Percentiles rank a stretch among this genome's conserved stretches.
phyloP scores from a whole-genome alignment of 2,113 vertebrate genomes.

The Cephalopterus ornatus region DNA sequence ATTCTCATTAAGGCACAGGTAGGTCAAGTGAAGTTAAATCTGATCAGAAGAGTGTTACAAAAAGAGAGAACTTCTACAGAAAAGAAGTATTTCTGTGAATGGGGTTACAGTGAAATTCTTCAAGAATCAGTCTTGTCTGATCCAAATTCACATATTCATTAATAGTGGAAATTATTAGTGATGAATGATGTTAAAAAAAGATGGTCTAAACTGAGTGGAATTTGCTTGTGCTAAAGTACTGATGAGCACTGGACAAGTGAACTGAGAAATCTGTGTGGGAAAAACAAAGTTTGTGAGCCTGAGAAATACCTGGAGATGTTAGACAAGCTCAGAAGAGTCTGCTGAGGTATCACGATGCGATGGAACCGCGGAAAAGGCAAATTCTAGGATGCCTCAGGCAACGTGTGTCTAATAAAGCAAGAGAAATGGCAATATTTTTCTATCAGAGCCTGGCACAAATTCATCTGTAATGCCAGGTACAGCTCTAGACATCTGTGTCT shows the following conservation, averaged over 20 bases:
- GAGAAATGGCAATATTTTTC: slow-evolving; percentile 20
- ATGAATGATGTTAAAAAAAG: neutral
- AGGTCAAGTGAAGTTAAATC: neutral
- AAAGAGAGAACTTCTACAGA: neutral
- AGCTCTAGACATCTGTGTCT: neutral
- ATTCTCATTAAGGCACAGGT: neutral
- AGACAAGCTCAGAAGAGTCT: neutral
- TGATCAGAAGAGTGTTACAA: neutral
- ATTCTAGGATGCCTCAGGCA: neutral
- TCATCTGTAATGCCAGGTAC: neutral
- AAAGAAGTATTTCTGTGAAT: neutral
- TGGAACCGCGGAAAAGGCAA: neutral
- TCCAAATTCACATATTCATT: neutral
- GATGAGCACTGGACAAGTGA: neutral
- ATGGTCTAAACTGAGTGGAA: neutral
- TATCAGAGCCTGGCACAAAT: neutral
- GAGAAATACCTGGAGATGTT: neutral
- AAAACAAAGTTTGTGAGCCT: neutral
- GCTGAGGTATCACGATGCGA: neutral
- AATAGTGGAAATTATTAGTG: neutral
- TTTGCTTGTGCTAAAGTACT: neutral
- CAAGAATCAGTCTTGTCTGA: neutral
- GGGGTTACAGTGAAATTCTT: neutral
- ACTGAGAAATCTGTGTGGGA: neutral
- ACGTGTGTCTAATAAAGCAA: neutral